phyloP scores from a whole-genome alignment of 2,797 vertebrate genomes.

The Alcedo quadribrachys region DNA sequence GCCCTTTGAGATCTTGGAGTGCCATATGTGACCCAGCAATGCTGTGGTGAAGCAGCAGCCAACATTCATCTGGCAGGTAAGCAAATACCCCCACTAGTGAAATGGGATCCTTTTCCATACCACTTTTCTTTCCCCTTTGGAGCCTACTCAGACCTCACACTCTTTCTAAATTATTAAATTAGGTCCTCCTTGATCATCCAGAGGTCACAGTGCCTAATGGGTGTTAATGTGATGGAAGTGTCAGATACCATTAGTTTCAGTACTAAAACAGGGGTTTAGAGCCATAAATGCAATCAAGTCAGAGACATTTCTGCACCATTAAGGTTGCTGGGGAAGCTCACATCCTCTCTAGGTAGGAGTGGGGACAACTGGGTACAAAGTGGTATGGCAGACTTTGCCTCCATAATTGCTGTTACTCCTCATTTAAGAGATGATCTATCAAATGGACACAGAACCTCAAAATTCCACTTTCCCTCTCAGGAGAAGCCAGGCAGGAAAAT shows the following conservation, averaged over 20 bases:
- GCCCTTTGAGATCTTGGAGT: background rate
- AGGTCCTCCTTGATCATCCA: constrained; percentile 61
- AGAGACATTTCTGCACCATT: constrained; percentile 69
- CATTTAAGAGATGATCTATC: background rate
- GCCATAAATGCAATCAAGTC: constrained; percentile 37
- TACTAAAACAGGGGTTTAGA: constrained; percentile 67
- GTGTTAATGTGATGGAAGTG: constrained; percentile 72
- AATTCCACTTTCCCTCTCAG: background rate
- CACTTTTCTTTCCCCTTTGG: constrained; percentile 31
- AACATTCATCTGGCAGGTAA: constrained; percentile 18
- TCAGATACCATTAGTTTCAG: constrained; percentile 66
- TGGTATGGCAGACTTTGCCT: background rate
- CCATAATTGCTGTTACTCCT: background rate
- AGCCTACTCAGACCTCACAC: background rate
- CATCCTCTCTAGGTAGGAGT: background rate
- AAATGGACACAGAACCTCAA: background rate
- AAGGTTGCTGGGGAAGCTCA: constrained; percentile 50
- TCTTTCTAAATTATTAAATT: constrained; percentile 71
- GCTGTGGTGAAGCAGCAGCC: background rate
- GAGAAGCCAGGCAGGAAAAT: background rate
- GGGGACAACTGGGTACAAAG: background rate
- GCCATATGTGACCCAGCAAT: background rate
- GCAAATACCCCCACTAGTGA: constrained; percentile 18
- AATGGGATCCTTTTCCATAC: constrained; percentile 40
- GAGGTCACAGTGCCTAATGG: constrained; percentile 65